Base-by-base conservation (phyloP, 2,113 vertebrate species). In the Dipodomys spectabilis region DNA sequence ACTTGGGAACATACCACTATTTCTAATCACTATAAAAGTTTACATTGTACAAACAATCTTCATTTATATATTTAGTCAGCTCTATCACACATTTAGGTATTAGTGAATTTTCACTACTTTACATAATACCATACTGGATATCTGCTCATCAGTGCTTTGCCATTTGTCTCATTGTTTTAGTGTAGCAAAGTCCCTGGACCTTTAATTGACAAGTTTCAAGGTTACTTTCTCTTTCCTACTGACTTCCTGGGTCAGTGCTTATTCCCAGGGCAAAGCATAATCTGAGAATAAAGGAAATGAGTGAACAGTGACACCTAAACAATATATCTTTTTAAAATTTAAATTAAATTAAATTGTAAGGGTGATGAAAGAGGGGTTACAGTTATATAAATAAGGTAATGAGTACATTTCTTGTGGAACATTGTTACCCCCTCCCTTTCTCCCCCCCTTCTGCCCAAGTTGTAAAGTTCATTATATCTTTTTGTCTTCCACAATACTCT, bases 121-220 rank as follows among this genome's bases (percentile, higher is more conserved):
- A 60, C 60, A 65, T 49, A 32, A 71, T 13, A 45, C 0, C 22
- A 8, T 20, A 23, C 6, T 65, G 39, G 53, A 74, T 28, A 82
- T 75, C 19, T 62, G 67, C 28, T 78, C 32, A 45, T 39, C 86
- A 71, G 22, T 32, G 53, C 3, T 53, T 72, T 69, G 28, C 69
- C 15, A 68, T 25, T 80, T 93, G 27, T 69, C 88, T 80, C 18
- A 72, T 88, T 86, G 79, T 75, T 91, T 79, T 25, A 7, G 8
- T 35, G 60, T 16, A 67, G 68, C 49, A 69, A 94, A 89, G 89
- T 53, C 39, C 18, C 49, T 49, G 49, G 49, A 49, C 49, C 12
- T 49, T 49, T 49, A 49, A 49, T 49, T 28, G 25, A 86, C 16
- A 79, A 30, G 57, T 39, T 93, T 68, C 39, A 75, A 88, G 44